A percentile compares a stretch with the other conserved stretches of the same genome.
These are phyloP conservation scores for Cerastis rubricosa DNA, from an alignment of 2,888 invertebrate genomes.

Conservation along the genomic window DNA sequence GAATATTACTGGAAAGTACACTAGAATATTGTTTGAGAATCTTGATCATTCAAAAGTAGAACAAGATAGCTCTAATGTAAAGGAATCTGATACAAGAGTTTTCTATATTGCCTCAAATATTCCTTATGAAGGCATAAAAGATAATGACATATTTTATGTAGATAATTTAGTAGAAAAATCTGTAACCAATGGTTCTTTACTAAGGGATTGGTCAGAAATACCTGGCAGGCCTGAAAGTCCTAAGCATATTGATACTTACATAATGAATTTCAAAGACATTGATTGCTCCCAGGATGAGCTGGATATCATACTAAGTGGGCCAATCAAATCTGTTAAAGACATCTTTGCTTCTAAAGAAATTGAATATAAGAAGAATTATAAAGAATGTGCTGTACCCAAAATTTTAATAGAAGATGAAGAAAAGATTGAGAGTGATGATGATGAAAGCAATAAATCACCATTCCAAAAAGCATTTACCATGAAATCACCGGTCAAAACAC, in stretches of 20 bases:
- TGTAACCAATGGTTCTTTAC: constrained; percentile 83
- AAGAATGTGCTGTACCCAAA: constrained; percentile 13
- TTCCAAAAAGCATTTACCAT: constrained; percentile 1
- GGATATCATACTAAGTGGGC: constrained; percentile 82
- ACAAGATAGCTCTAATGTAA: constrained; percentile 37
- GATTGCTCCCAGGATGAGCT: constrained; percentile 82
- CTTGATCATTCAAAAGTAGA: constrained; percentile 49
- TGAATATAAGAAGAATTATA: constrained; percentile 7
- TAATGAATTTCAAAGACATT: constrained; percentile 78
- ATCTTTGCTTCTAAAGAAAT: constrained; percentile 67
- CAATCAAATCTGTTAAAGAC: constrained; percentile 74
- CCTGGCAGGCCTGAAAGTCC: constrained; percentile 92
- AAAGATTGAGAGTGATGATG: not conserved
- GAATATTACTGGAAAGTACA: constrained; percentile 80
- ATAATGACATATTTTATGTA: constrained; percentile 85
- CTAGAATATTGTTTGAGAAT: constrained; percentile 79
- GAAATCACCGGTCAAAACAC: constrained; percentile 15
- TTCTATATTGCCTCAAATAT: constrained; percentile 78
- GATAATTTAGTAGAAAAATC: constrained; percentile 85
- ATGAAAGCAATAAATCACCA: constrained; percentile 14
- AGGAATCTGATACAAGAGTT: constrained; percentile 55
- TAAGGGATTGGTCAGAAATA: constrained; percentile 92
- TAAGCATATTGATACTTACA: constrained; percentile 59
- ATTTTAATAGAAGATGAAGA: constrained; percentile 27
- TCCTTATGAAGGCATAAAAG: constrained; percentile 75